Evolutionary conservation across 2,113 vertebrate genomes (phyloP).

Genomic region (Upupa epops): DNA sequence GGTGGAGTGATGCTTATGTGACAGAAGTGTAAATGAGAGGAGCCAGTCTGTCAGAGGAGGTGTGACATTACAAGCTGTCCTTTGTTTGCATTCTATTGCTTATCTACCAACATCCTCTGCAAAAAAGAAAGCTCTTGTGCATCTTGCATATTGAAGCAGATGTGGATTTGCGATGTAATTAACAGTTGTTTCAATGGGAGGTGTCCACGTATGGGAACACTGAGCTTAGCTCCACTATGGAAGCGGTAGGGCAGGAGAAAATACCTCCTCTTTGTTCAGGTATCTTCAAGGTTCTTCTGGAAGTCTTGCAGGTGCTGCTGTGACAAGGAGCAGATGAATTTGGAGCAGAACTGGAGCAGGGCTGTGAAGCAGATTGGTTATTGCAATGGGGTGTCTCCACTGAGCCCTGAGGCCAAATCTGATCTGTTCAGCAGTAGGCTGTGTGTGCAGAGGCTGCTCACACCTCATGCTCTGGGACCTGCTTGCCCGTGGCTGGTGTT

Average conservation of each 20-base stretch:
- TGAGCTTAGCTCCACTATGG: neutral
- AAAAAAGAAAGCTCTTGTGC: neutral
- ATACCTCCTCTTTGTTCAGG: neutral
- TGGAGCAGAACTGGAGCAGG: neutral
- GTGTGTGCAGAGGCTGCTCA: accelerated
- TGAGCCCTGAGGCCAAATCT: neutral
- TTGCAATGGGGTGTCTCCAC: accelerated
- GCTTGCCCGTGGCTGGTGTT: accelerated
- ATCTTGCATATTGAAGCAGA: neutral
- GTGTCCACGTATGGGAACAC: neutral
- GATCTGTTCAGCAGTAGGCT: neutral
- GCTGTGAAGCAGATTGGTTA: neutral
- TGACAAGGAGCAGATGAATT: neutral
- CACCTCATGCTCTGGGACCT: accelerated
- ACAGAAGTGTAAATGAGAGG: neutral
- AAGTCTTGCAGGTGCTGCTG: neutral
- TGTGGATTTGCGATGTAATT: neutral
- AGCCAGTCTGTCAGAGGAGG: neutral
- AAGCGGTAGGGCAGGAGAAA: neutral
- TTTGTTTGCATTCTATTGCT: neutral
- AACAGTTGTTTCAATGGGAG: neutral
- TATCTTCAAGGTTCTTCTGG: neutral
- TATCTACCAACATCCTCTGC: neutral
- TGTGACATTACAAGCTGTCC: neutral
- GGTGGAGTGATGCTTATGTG: neutral